Evolutionary conservation across 2,113 vertebrate genomes (phyloP), one percentile per base, ranked within the genome.

Genomic region (Hoplias malabaricus): DNA sequence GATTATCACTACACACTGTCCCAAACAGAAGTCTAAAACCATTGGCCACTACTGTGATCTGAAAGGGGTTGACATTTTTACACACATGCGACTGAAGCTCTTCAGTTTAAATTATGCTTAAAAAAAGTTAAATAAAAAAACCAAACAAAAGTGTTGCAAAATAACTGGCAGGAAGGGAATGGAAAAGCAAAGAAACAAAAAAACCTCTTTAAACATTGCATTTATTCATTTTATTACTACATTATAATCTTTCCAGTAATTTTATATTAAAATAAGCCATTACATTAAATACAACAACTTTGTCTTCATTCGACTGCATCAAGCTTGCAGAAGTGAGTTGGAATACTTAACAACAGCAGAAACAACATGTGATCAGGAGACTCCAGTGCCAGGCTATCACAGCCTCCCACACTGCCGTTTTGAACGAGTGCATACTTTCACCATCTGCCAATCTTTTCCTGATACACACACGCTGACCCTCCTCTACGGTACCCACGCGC

Each of bases 201-300:
- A 86, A 89, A 90, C 69, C 82, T 33, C 43, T 25, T 42, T 2
- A 34, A 73, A 57, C 69, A 82, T 72, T 86, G 87, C 84, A 83
- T 86, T 85, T n/a, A 63, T 84, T 88, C 86, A 88, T 84, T 88
- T 86, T 0, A 84, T 88, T 85, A 88, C 83, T 88, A 87, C 80
- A 88, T 84, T 72, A 76, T 81, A 82, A 67, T 69, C 78, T 87
- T 80, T 82, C 79, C 68, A 85, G 81, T 80, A 70, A 71, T 75
- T 59, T 75, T 56, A 79, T 34, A 63, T 85, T 81, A 82, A 87
- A 88, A 82, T 81, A 80, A 81, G 50, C 79, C 83, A 86, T 80
- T n/a, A 83, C 86, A 74, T 56, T 69, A 86, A 88, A 86, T 77
- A 86, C 81, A 84, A 73, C 56, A n/a, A 36, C 69, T 31, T 21